phyloP scores from a whole-genome alignment of 2,888 invertebrate species.

The Dynastes maya region DNA sequence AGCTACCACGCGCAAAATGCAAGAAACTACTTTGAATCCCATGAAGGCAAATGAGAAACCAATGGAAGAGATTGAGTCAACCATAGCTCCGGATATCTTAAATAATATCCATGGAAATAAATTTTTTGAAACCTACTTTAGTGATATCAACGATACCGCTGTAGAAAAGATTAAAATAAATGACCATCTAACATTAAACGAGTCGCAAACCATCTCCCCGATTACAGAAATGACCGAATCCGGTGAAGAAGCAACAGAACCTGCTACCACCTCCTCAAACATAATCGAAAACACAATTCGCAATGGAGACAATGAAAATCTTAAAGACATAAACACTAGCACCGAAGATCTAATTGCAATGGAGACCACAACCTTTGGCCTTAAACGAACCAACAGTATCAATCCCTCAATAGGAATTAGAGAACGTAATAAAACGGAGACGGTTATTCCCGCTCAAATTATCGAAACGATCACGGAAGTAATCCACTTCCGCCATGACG shows the following conservation, averaged over 20 bases:
- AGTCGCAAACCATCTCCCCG: background rate
- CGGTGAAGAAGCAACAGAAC: slow-evolving; percentile 51
- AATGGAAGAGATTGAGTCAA: background rate
- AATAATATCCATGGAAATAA: slow-evolving; percentile 66
- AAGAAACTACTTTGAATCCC: slow-evolving; percentile 41
- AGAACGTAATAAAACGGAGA: slow-evolving; percentile 45
- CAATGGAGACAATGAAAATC: slow-evolving; percentile 5
- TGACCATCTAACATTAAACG: background rate
- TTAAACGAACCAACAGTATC: slow-evolving; percentile 22
- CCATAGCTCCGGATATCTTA: slow-evolving; percentile 62
- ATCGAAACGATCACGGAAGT: slow-evolving; percentile 61
- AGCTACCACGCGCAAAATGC: slow-evolving; percentile 26
- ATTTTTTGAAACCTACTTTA: slow-evolving; percentile 57
- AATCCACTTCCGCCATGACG: slow-evolving; percentile 54
- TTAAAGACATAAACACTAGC: slow-evolving; percentile 60
- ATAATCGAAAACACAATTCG: slow-evolving; percentile 34
- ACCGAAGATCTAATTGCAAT: slow-evolving; percentile 68
- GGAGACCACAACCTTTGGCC: slow-evolving; percentile 65
- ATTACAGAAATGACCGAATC: slow-evolving; percentile 20
- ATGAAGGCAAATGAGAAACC: background rate
- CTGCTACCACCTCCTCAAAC: slow-evolving; percentile 46
- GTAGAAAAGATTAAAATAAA: background rate
- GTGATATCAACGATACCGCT: slow-evolving; percentile 10
- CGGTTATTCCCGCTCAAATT: slow-evolving; percentile 60
- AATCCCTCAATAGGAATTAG: slow-evolving; percentile 46